These are phyloP conservation scores for Eptesicus fuscus DNA, from an alignment of 2,113 vertebrate genomes.

Conservation along the genomic window DNA sequence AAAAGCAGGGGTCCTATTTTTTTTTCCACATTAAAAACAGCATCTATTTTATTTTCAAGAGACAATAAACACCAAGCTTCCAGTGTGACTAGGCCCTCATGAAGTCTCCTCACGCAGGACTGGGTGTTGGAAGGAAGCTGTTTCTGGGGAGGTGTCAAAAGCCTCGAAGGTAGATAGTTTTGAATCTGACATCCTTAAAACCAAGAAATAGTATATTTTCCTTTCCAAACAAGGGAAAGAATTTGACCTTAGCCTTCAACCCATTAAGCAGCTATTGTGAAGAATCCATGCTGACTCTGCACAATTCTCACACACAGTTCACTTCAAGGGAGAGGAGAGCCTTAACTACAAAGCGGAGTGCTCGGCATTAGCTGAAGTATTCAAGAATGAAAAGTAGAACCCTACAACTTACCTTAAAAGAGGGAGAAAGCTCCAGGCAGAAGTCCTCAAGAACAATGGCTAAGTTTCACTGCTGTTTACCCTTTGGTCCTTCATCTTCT, in stretches of 20 bases:
- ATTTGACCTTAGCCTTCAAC: not conserved
- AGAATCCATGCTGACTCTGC: not conserved
- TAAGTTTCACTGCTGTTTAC: not conserved
- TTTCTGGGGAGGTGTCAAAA: conserved; percentile 10
- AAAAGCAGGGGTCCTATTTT: not conserved
- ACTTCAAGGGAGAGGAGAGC: not conserved
- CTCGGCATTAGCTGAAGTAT: conserved; percentile 45
- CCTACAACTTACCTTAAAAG: not conserved
- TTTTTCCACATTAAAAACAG: not conserved
- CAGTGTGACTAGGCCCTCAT: not conserved
- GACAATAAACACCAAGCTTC: not conserved
- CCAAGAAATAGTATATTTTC: not conserved
- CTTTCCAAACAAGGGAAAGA: not conserved
- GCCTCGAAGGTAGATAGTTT: not conserved
- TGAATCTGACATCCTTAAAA: not conserved
- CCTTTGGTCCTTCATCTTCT: conserved; percentile 64
- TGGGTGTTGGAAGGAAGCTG: not conserved
- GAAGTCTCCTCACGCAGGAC: not conserved
- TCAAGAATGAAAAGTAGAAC: conserved; percentile 26
- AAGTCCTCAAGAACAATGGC: conserved; percentile 21
- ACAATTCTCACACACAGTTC: conserved; percentile 44
- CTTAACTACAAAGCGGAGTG: conserved; percentile 1
- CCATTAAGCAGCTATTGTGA: conserved; percentile 22
- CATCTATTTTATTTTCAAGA: not conserved
- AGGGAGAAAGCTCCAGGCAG: conserved; percentile 44